These are phyloP conservation scores for Crocallis elinguaria DNA, from an alignment of 2,888 invertebrate species.

Conservation along the genomic window DNA sequence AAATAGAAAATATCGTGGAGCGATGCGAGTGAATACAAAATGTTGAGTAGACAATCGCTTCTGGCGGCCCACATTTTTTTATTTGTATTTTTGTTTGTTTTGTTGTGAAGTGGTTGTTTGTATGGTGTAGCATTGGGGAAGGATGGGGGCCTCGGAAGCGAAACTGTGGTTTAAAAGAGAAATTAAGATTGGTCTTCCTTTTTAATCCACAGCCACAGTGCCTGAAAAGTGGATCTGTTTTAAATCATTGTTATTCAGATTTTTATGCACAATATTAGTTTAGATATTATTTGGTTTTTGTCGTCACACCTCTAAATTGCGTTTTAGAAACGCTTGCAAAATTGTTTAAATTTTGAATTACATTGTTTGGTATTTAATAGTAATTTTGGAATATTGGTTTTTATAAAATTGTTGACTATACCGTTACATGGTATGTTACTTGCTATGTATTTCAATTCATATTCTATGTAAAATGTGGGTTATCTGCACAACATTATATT, in stretches of 20 bases:
- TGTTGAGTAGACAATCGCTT: slow-evolving; percentile 15
- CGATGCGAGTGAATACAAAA: slow-evolving; percentile 10
- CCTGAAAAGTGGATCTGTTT: slow-evolving; percentile 23
- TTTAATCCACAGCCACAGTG: slow-evolving; percentile 9
- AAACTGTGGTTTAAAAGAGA: slow-evolving; percentile 12
- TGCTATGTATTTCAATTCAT: too few relatives aligned
- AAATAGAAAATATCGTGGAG: slow-evolving; percentile 16
- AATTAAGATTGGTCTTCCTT: neutral
- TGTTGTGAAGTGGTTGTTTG: slow-evolving; percentile 26
- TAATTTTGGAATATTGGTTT: too few relatives aligned
- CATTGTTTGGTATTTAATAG: too few relatives aligned
- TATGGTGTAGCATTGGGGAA: slow-evolving; percentile 21
- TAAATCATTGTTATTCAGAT: neutral
- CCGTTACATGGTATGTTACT: too few relatives aligned
- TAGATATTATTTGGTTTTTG: neutral
- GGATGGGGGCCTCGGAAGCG: slow-evolving; percentile 28
- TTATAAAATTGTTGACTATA: too few relatives aligned
- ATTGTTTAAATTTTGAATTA: too few relatives aligned
- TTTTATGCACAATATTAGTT: neutral
- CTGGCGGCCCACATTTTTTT: slow-evolving; percentile 33
- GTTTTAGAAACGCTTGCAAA: too few relatives aligned
- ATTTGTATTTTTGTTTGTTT: slow-evolving; percentile 14
- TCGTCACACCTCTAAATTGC: too few relatives aligned
- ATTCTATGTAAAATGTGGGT: too few relatives aligned
- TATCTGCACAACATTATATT: too few relatives aligned